phyloP scores from a whole-genome alignment of 2,113 vertebrate genomes.

The Sturnira hondurensis region DNA sequence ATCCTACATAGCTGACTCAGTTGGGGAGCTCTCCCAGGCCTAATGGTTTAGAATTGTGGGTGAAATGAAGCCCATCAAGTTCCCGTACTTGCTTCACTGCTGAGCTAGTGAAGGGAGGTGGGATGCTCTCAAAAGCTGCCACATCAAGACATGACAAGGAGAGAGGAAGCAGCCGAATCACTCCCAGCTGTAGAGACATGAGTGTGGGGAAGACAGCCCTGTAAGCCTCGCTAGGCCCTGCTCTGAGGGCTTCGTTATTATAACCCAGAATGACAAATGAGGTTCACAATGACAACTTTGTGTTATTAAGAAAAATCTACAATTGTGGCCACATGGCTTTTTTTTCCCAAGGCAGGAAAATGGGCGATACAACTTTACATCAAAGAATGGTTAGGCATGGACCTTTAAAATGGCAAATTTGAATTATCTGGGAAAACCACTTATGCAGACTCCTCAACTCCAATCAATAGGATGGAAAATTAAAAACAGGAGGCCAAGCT shows the following conservation, averaged over 20 bases:
- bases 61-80: not conserved
- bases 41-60: not conserved
- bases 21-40: not conserved
- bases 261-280: not conserved
- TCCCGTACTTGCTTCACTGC: not conserved
- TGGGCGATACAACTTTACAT: not conserved
- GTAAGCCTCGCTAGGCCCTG: not conserved
- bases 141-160: not conserved
- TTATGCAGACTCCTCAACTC: not conserved
- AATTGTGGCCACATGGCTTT: not conserved
- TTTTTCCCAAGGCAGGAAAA: not conserved
- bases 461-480: not conserved
- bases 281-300: not conserved
- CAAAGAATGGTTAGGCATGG: not conserved
- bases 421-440: not conserved
- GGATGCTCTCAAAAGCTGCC: conserved; percentile 12
- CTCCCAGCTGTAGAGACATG: not conserved
- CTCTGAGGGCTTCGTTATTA: not conserved
- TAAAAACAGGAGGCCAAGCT: not conserved
- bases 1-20: not conserved
- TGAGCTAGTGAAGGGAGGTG: not conserved
- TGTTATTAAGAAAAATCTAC: not conserved
- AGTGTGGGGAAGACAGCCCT: not conserved
- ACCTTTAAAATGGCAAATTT: not conserved
- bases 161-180: not conserved